Base-by-base conservation (phyloP, 2,797 vertebrate genomes). In the Meda fulgida region DNA sequence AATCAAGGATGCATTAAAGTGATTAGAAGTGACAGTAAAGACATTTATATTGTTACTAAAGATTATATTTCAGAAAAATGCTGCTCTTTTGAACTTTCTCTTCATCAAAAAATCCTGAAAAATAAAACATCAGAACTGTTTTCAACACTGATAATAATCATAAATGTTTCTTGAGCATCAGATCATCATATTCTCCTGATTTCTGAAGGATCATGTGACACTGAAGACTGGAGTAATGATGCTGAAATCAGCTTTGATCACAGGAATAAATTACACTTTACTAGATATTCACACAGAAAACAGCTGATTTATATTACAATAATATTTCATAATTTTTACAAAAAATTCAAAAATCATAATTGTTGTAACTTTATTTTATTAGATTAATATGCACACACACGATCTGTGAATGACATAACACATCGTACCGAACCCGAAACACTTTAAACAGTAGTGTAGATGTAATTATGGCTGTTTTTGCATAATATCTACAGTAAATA, bases 141-240 rank as follows among this genome's bases (percentile, higher is more conserved):
- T n/a, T n/a, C n/a, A n/a, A n/a, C n/a, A n/a, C n/a, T n/a, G n/a
- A n/a, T n/a, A n/a, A n/a, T n/a, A n/a, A n/a, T n/a, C n/a, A n/a
- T n/a, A n/a, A n/a, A n/a, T n/a, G n/a, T n/a, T n/a, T n/a, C n/a
- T n/a, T n/a, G n/a, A 40, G 2, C 67, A 14, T 21, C 5, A 69
- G 2, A 69, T 70, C 36, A 1, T 23, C 5, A 70, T 38, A 38
- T 70, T 14, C 40, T 0, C 0, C 0, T 69, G 66, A 40, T 69
- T 70, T 40, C 10, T 70, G 67, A 70, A 70, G 36, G n/a, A n/a
- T n/a, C n/a, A n/a, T 40, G 67, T 40, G 67, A 70, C 67, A 70
- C 67, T 70, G 36, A 70, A 40, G 67, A 70, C 36, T 70, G 36
- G 36, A 70, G 67, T 2, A 70, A 70, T 70, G 21, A 36, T 67